Evolutionary conservation across 2,113 vertebrate genomes (phyloP).

Genomic region (Corythornis vintsioides): DNA sequence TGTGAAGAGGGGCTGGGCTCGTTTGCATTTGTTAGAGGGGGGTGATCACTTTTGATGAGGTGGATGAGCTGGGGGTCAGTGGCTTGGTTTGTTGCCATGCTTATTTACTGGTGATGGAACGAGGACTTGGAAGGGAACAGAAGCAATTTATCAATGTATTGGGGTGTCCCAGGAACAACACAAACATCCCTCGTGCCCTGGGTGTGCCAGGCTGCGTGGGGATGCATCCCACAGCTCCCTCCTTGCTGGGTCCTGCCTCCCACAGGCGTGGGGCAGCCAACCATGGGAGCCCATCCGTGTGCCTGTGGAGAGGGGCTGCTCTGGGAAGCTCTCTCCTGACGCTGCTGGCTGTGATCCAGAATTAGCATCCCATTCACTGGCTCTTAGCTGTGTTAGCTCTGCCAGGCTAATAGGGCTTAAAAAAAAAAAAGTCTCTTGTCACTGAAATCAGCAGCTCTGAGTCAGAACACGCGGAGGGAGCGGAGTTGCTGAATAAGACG

Average conservation of each 20-base stretch:
- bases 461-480: neutral
- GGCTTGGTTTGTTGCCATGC: neutral
- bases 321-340: neutral
- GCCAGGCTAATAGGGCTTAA: constrained; percentile 5
- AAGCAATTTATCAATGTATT: neutral
- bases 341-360: neutral
- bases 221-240: neutral
- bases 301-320: neutral
- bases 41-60: neutral
- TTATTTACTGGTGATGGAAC: neutral
- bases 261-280: neutral
- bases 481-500: constrained; percentile 35
- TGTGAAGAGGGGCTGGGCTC: neutral
- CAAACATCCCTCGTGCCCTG: neutral
- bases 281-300: neutral
- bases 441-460: constrained; percentile 49
- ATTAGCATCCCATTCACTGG: constrained; percentile 40
- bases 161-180: neutral
- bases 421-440: neutral
- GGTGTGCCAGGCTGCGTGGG: neutral
- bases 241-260: neutral
- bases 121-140: neutral
- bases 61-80: neutral
- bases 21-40: neutral
- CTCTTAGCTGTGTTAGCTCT: neutral